Conservation (phyloP, 1,140 invertebrate genomes). For the Phymorhynchus buccinoides region DNA sequence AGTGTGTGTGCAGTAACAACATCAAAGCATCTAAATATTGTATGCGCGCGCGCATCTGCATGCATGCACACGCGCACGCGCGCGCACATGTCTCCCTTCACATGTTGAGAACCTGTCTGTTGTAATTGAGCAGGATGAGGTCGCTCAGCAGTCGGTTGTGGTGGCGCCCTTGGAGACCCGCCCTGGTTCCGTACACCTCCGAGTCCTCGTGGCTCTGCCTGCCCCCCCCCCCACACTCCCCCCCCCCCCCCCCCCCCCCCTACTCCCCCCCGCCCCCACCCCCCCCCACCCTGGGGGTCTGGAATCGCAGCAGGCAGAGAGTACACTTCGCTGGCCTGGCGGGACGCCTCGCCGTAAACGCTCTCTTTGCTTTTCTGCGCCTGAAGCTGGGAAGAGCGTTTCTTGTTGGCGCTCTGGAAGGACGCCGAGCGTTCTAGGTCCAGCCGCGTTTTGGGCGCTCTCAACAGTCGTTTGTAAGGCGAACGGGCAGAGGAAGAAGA, state of each 20-base stretch:
- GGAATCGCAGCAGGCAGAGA: slow-evolving; percentile 27
- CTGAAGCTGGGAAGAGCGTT: too few species aligned
- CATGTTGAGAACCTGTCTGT: slow-evolving; percentile 35
- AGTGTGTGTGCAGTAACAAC: not conserved
- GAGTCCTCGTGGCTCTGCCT: slow-evolving; percentile 1
- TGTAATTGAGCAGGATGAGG: slow-evolving; percentile 43
- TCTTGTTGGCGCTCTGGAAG: not conserved
- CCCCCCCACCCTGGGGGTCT: not conserved
- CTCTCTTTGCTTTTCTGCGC: not conserved
- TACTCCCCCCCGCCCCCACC: not conserved
- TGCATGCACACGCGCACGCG: not conserved
- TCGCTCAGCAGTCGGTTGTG: slow-evolving; percentile 38
- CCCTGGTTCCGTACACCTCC: slow-evolving; percentile 26
- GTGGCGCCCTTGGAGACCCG: not conserved
- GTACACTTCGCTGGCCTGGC: slow-evolving; percentile 26
- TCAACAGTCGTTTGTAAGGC: not conserved
- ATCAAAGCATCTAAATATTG: not conserved
- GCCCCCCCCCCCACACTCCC: not conserved
- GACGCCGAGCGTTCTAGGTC: not conserved
- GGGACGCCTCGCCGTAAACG: not conserved
- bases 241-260: not conserved
- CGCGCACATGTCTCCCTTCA: not conserved
- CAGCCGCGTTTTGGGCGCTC: not conserved
- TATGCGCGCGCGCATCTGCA: not conserved
- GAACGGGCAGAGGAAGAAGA: too few species aligned